phyloP scores from a whole-genome alignment of 2,888 invertebrate species.

The Zaprionus bogoriensis region DNA sequence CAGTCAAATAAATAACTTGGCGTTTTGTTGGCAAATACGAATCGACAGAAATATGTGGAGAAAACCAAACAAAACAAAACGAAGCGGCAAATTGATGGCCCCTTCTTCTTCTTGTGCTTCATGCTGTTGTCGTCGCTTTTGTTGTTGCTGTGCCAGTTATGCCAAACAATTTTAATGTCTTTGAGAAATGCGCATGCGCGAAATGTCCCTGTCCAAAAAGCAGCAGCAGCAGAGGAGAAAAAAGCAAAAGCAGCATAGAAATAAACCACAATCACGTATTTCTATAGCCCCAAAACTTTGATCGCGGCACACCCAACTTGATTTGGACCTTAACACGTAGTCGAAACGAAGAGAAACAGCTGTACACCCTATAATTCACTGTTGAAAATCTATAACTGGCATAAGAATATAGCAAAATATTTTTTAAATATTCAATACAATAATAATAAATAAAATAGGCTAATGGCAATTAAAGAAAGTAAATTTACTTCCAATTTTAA shows the following conservation, averaged over 20 bases:
- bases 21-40: constrained; percentile 68
- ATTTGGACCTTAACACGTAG: too few species aligned
- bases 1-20: constrained; percentile 66
- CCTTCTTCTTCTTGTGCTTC: background rate
- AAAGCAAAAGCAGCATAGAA: background rate
- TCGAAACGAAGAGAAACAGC: too few species aligned
- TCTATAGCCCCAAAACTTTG: background rate
- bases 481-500: too few species aligned
- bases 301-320: constrained; percentile 3
- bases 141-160: constrained; percentile 64
- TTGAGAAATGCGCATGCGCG: constrained; percentile 49
- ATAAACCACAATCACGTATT: constrained; percentile 9
- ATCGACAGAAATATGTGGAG: constrained; percentile 39
- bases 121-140: constrained; percentile 16
- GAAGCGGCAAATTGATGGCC: constrained; percentile 44
- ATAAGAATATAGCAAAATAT: too few species aligned
- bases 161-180: constrained; percentile 59
- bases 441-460: too few species aligned
- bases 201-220: constrained; percentile 48
- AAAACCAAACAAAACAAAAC: constrained; percentile 51
- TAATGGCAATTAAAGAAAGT: too few species aligned
- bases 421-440: too few species aligned
- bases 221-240: background rate
- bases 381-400: too few species aligned
- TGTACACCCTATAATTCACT: too few species aligned